Evolutionary conservation across 2,888 invertebrate genomes (phyloP), one percentile per base, ranked within the genome.

Genomic region (Caenorhabditis panamensis): DNA sequence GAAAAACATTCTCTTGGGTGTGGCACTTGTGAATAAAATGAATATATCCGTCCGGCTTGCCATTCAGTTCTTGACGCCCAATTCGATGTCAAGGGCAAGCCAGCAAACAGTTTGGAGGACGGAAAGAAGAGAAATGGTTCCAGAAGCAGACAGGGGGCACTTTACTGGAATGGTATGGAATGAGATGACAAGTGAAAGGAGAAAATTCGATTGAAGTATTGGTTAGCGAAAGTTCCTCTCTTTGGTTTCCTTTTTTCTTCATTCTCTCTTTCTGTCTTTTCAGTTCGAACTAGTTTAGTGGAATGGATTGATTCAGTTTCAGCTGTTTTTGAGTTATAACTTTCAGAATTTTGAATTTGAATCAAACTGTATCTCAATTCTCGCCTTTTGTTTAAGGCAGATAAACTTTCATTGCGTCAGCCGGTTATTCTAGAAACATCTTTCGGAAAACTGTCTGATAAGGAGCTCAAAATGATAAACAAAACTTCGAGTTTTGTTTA

Each of bases 121-220:
- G 47, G 26, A 54, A 13, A 41, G 59, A 58, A 28, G 54, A 47
- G n/a, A 16, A 62, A 44, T n/a, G 56, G 54, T 66, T 73, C 64
- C 73, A 51, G 51, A 73, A 59, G 13, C 41, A 41, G 41, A 6
- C 6, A 41, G 31, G 31, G 31, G 13, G 28, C 47, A 47, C 31
- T 69, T 69, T 49, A 24, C 20, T 63, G 63, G 56, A 71, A 58
- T 58, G 31, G 36, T 6, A 41, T 41, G 41, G 41, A 41, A 41
- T 9, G 41, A 67, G 44, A 41, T 28, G 44, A 58, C 49, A 63
- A 72, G 56, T 58, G 72, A 64, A 72, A 72, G 58, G n/a, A 26
- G 54, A 62, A 49, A 49, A 64, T 73, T 73, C 73, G 41, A 73
- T 66, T 73, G 73, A 51, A 66, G 73, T 59, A 73, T 73, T 64